Base-by-base conservation (phyloP, 2,797 vertebrate genomes). In the Tapirus indicus region DNA sequence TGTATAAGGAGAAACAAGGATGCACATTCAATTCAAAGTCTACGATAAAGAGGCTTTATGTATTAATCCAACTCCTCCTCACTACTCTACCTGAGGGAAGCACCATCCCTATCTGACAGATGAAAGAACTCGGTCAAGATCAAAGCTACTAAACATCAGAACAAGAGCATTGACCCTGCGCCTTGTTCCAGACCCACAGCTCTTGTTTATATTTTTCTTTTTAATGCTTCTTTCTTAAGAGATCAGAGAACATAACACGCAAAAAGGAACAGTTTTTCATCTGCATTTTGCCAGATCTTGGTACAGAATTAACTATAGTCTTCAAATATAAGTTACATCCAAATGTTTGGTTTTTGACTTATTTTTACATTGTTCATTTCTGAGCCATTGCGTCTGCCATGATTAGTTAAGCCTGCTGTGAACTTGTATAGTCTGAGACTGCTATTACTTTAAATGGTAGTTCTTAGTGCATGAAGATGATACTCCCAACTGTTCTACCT, bases 351-450 rank as follows among this genome's bases (percentile, higher is more conserved):
- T 56, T 90, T 93, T 84, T 91, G 4, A 95, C 66, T 97, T 94
- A 95, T 92, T 97, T 97, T 95, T 94, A 93, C 35, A 64, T 58
- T 97, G 92, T 86, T 98, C 94, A 80, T 95, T 96, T 96, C 60
- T 93, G 60, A 96, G 71, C 69, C 75, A 88, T 95, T 95, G 84
- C 86, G 92, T 98, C 83, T 96, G 93, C 74, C 44, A 56, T n/a
- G 5, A 78, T 94, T 95, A 97, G 69, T 92, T 96, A 74, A 87
- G 69, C 88, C 82, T 96, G 78, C 75, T 96, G 83, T 52, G 93
- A 96, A 69, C 21, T 87, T 93, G 71, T 38, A 35, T 84, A 82
- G 80, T 74, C 54, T 95, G 64, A 79, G 62, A 90, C 58, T 77
- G 58, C 0, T 44, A 62, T 93, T 91, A 79, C 84, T 74, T 96